Conservation (phyloP, 1,140 invertebrate species). For the Sycobia sp. region DNA sequence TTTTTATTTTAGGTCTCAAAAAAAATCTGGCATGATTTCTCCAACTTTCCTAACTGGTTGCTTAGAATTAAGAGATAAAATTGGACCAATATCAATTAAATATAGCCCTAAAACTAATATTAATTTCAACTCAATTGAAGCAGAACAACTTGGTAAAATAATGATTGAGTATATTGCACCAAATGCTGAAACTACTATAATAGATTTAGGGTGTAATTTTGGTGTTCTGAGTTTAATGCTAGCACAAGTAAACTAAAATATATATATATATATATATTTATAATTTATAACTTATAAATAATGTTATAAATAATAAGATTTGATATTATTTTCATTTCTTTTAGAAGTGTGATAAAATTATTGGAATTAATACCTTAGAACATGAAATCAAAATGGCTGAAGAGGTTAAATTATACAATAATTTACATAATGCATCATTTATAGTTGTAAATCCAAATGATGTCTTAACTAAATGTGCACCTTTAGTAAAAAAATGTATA, state of each 20-base stretch:
- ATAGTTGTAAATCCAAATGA: constrained; percentile 19
- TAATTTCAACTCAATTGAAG: constrained; percentile 24
- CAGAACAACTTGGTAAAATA: constrained; percentile 19
- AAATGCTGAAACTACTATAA: constrained; percentile 11
- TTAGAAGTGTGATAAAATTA: constrained; percentile 31
- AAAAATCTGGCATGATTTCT: constrained; percentile 4
- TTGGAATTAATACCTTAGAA: constrained; percentile 17
- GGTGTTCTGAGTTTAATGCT: constrained; percentile 27
- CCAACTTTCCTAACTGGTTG: constrained; percentile 8
- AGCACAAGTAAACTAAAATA: constrained; percentile 15
- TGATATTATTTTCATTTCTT: constrained; percentile 2
- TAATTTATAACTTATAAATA: neutral
- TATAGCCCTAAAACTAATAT: constrained; percentile 25
- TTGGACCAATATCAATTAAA: constrained; percentile 23
- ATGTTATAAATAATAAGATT: neutral
- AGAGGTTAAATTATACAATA: constrained; percentile 11
- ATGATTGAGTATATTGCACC: constrained; percentile 18
- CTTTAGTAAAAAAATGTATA: constrained; percentile 18
- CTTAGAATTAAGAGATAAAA: constrained; percentile 26
- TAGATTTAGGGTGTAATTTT: constrained; percentile 28
- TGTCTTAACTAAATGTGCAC: constrained; percentile 16
- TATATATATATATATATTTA: neutral
- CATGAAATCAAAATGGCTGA: constrained; percentile 23
- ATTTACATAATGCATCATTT: constrained; percentile 26
- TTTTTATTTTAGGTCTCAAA: constrained; percentile 20